A percentile compares a stretch with the other conserved stretches of the same genome.
Conservation (phyloP, 2,888 invertebrate genomes). For the Mythimna vitellina region DNA sequence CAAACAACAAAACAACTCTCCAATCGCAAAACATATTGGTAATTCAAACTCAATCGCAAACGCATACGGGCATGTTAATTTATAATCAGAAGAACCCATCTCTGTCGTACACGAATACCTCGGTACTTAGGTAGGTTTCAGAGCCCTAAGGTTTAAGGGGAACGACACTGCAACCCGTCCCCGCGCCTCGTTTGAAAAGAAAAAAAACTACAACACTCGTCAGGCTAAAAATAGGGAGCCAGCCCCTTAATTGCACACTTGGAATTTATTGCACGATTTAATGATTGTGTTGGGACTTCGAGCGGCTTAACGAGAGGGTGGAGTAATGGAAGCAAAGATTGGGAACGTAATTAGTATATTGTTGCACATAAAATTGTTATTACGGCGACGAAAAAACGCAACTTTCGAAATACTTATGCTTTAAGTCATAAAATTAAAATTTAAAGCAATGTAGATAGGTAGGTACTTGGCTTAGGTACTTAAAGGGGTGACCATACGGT, state of each 20-base stretch:
- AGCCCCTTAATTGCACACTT: conserved; percentile 84
- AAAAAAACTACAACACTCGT: conserved; percentile 75
- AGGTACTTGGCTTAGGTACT: conserved; percentile 22
- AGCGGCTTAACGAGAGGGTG: conserved; percentile 70
- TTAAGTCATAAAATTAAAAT: conserved; percentile 57
- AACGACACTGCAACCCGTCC: conserved; percentile 75
- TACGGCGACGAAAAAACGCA: conserved; percentile 56
- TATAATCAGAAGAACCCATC: conserved; percentile 71
- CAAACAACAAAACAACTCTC: conserved; percentile 40
- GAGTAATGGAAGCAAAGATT: conserved; percentile 71
- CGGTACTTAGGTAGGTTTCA: conserved; percentile 54
- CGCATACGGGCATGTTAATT: conserved; percentile 68
- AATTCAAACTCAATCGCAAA: conserved; percentile 69
- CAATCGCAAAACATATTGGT: conserved; percentile 63
- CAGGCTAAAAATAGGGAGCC: conserved; percentile 86
- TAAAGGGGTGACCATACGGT: too few species aligned
- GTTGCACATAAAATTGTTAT: conserved; percentile 65
- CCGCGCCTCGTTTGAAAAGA: conserved; percentile 70
- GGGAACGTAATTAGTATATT: conserved; percentile 75
- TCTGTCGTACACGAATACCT: conserved; percentile 58
- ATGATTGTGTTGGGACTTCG: conserved; percentile 74
- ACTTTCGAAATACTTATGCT: conserved; percentile 40
- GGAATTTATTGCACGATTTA: conserved; percentile 86
- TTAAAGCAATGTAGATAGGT: conserved; percentile 36
- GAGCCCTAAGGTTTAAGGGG: conserved; percentile 73